Evolutionary conservation across 2,113 vertebrate species (phyloP), one percentile per base, ranked within the genome.

Genomic region (Anoplopoma fimbria): DNA sequence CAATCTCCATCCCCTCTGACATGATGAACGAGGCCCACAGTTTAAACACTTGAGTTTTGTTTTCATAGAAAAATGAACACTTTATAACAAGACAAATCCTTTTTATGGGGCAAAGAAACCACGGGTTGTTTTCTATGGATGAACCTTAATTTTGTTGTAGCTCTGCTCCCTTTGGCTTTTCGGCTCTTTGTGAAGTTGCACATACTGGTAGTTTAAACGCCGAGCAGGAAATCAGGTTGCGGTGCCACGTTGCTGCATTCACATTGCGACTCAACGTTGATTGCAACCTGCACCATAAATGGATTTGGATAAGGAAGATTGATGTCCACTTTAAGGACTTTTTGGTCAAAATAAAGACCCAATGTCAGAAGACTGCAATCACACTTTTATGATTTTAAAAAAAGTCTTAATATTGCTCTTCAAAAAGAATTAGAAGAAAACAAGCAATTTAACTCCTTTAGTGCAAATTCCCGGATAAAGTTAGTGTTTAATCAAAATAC

Each of bases 231-330:
- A 69, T 69, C 21, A 19, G 38, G 65, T 1, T 55, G 25, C 42
- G 19, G 49, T 58, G 12, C 55, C 14, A 29, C 27, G 1, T 17
- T 58, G n/a, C n/a, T n/a, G n/a, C n/a, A n/a, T n/a, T n/a, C n/a
- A n/a, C n/a, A 36, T 62, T 21, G 60, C 58, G 21, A 34, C 17
- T 34, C 31, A 0, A 62, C 31, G 55, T 29, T 27, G 12, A 29
- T 58, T 29, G 0, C 2, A 29, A 58, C 2, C 40, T 42, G 12
- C 72, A 94, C 95, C 93, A 94, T 95, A 95, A 94, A 95, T n/a
- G n/a, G n/a, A n/a, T n/a, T n/a, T n/a, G n/a, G n/a, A n/a, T n/a
- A n/a, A n/a, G n/a, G n/a, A n/a, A n/a, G n/a, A n/a, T n/a, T n/a
- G n/a, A 29, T 21, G 57, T 34, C 31, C 31, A 34, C 60, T 36